Conservation (phyloP, 2,888 invertebrate species). For the Aproaerema taeniolella region DNA sequence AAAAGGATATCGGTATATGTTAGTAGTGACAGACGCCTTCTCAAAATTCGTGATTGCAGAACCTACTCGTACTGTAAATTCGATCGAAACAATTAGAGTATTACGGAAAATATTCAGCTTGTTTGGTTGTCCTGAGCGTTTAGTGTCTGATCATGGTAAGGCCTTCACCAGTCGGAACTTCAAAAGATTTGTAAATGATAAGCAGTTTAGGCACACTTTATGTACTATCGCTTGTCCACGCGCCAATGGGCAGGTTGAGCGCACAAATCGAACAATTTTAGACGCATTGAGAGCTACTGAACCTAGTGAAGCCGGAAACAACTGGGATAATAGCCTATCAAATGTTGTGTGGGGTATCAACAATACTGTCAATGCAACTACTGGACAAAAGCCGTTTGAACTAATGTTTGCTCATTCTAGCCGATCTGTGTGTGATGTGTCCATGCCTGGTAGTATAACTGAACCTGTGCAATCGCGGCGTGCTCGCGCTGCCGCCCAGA, state of each 20-base stretch:
- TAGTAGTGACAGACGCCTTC: slow-evolving; percentile 21
- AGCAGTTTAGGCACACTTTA: slow-evolving; percentile 24
- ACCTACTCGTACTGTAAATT: slow-evolving; percentile 21
- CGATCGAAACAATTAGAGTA: slow-evolving; percentile 12
- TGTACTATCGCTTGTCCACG: slow-evolving; percentile 23
- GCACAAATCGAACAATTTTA: slow-evolving; percentile 23
- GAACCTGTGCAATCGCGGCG: background rate
- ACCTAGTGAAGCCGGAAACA: slow-evolving; percentile 22
- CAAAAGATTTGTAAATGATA: slow-evolving; percentile 19
- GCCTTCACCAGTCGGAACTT: slow-evolving; percentile 25
- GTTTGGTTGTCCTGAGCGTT: slow-evolving; percentile 11
- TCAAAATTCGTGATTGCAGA: slow-evolving; percentile 19
- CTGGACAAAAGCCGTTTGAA: slow-evolving; percentile 21
- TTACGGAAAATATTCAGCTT: slow-evolving; percentile 18
- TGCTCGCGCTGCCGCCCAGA: background rate
- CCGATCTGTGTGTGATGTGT: slow-evolving; percentile 13
- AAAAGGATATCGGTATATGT: slow-evolving; percentile 20
- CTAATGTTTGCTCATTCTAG: slow-evolving; percentile 22
- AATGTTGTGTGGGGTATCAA: slow-evolving; percentile 28
- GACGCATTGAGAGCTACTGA: slow-evolving; percentile 21
- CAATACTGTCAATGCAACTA: slow-evolving; percentile 21
- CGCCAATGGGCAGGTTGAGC: slow-evolving; percentile 27
- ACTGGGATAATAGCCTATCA: slow-evolving; percentile 24
- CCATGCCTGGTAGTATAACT: background rate
- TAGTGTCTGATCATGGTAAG: slow-evolving; percentile 13